Percentiles rank a stretch among this genome's conserved stretches.
Conservation (phyloP, 2,888 invertebrate species). For the Drosophila rellima region DNA sequence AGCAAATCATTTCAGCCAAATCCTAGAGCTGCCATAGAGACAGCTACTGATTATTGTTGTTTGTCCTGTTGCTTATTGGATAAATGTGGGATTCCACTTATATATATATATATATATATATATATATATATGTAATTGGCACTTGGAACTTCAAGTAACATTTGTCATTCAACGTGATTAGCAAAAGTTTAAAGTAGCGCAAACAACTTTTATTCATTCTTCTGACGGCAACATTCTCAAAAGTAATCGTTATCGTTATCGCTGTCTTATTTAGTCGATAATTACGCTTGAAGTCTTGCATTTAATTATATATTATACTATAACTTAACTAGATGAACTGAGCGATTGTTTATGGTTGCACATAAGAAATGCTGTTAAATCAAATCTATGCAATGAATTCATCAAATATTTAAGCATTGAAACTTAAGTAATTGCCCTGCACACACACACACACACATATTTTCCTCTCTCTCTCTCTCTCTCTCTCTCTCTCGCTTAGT, state of each 20-base stretch:
- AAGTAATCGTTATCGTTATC: constrained; percentile 7
- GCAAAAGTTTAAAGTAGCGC: constrained; percentile 31
- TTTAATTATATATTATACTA: not conserved
- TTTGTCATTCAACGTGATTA: constrained; percentile 51
- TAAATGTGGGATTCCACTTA: constrained; percentile 5
- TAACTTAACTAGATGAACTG: not conserved
- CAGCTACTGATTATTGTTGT: constrained; percentile 41
- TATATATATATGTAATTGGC: constrained; percentile 43
- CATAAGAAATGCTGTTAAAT: constrained; percentile 37
- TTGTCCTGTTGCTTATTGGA: constrained; percentile 12
- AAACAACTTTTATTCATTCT: constrained; percentile 12
- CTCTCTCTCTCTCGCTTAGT: not conserved
- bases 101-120: constrained; percentile 1
- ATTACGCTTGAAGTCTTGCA: constrained; percentile 1
- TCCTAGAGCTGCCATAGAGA: constrained; percentile 27
- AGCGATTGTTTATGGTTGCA: not conserved
- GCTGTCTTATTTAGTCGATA: constrained; percentile 4
- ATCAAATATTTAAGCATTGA: constrained; percentile 62
- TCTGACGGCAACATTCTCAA: constrained; percentile 6
- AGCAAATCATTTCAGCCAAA: constrained; percentile 57
- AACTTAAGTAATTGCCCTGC: constrained; percentile 60
- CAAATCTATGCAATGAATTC: constrained; percentile 43
- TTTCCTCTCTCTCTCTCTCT: constrained; percentile 6
- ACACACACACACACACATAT: constrained; percentile 26
- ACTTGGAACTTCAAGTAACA: constrained; percentile 39